Evolutionary conservation across 2,797 vertebrate genomes (phyloP).

Genomic region (Malacoraja senta): DNA sequence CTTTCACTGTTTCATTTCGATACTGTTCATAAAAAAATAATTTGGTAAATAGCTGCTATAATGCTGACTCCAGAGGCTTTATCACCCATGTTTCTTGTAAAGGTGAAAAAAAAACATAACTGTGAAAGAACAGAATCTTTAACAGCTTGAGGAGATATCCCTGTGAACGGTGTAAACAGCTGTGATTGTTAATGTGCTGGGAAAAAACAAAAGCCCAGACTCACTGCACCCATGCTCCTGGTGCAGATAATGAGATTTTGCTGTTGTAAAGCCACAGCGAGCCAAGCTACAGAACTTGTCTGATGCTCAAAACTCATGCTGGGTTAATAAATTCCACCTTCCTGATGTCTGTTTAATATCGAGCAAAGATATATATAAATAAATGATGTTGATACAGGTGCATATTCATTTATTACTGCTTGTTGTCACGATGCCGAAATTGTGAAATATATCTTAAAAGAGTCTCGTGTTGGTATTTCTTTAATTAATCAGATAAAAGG

Average conservation of each 20-base stretch:
- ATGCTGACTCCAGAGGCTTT: background rate
- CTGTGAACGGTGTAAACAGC: background rate
- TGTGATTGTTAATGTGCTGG: background rate
- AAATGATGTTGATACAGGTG: constrained; percentile 26
- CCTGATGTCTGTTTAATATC: background rate
- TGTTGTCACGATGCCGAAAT: background rate
- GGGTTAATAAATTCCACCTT: constrained; percentile 27
- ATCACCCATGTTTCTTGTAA: background rate
- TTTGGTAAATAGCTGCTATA: background rate
- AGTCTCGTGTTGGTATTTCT: background rate
- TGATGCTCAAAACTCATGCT: background rate
- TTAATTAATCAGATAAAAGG: background rate
- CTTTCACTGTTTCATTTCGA: background rate
- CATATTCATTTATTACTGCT: constrained; percentile 10
- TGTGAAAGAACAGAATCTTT: background rate
- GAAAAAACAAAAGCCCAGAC: background rate
- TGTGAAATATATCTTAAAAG: background rate
- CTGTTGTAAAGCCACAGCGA: background rate
- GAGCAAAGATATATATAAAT: background rate
- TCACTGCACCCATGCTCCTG: background rate
- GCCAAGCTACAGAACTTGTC: constrained; percentile 9
- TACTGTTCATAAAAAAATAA: background rate
- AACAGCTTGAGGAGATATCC: background rate
- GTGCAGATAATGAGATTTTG: background rate
- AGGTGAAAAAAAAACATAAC: background rate